Base-by-base conservation (phyloP, 2,113 vertebrate species). In the Phoenicopterus ruber region DNA sequence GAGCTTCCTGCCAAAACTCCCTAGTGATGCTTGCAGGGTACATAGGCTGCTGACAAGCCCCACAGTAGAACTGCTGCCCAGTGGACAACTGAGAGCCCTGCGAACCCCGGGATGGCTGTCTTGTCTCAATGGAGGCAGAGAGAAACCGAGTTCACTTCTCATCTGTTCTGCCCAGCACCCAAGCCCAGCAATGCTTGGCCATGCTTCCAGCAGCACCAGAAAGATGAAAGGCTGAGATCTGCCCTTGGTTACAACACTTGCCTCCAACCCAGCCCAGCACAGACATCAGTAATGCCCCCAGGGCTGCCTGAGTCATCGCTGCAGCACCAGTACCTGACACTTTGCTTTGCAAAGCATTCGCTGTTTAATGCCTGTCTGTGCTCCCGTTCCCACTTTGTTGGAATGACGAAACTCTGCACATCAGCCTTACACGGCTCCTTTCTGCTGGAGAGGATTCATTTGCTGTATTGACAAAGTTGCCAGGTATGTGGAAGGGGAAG, bases 401-500 rank as follows among this genome's bases (percentile, higher is more conserved):
- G 17, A 87, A 42, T 90, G 94, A 95, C 0, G 87, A 96, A 96
- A 96, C 42, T 28, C 77, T 77, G 89, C 70, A 50, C 19, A 73
- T 54, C 78, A 50, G 70, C 17, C 84, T 90, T 86, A 77, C 92
- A 62, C 0, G 2, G 59, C 71, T 92, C 42, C 93, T 62, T 17
- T 19, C 89, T 95, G 61, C 62, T 21, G 71, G 32, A 50, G 40
- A 93, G 86, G 84, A 62, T 55, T 90, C 46, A 4, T 42, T 47
- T 24, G 54, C 63, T 79, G n/a, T 32, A 46, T 44, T 96, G 89
- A 91, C 93, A 77, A 47, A 77, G 74, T 72, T 91, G 87, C 82
- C 91, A 96, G 95, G 91, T 88, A 94, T 92, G 74, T 93, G 92
- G 83, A 91, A 86, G 82, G 73, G 86, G 83, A 94, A 85, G 86